A percentile compares a stretch with the other conserved stretches of the same genome.
phyloP scores from a whole-genome alignment of 2,888 invertebrate genomes.

The Netelia fuscicornis region DNA sequence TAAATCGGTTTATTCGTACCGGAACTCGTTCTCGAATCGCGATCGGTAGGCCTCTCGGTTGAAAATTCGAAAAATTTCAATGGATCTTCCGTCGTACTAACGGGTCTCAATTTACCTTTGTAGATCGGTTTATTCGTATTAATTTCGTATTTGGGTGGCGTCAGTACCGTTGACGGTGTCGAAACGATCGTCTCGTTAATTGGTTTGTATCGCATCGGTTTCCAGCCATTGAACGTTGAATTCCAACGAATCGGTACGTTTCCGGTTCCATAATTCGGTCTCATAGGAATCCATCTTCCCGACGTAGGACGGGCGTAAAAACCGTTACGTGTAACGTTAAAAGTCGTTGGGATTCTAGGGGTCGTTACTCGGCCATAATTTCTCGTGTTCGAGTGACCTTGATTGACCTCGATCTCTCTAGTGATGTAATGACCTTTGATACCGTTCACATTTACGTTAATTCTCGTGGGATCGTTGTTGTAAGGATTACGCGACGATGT shows the following conservation, averaged over 20 bases:
- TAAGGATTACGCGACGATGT: constrained; percentile 6
- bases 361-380: constrained; percentile 59
- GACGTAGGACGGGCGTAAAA: constrained; percentile 8
- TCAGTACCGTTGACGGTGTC: constrained; percentile 8
- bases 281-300: constrained; percentile 19
- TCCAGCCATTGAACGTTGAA: constrained; percentile 54
- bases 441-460: constrained; percentile 74
- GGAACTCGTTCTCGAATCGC: neutral
- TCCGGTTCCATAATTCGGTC: constrained; percentile 33
- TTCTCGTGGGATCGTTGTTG: constrained; percentile 58
- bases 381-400: constrained; percentile 77
- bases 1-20: neutral
- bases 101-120: neutral
- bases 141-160: constrained; percentile 40
- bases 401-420: constrained; percentile 75
- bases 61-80: neutral
- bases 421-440: constrained; percentile 75
- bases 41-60: neutral
- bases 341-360: constrained; percentile 5
- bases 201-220: constrained; percentile 48
- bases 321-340: constrained; percentile 21
- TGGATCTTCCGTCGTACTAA: constrained; percentile 30
- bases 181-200: constrained; percentile 44
- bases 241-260: constrained; percentile 41
- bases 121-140: constrained; percentile 19